Evolutionary conservation across 2,797 vertebrate genomes (phyloP), one percentile per base, ranked within the genome.

Genomic region (Brachyalestes nurse): DNA sequence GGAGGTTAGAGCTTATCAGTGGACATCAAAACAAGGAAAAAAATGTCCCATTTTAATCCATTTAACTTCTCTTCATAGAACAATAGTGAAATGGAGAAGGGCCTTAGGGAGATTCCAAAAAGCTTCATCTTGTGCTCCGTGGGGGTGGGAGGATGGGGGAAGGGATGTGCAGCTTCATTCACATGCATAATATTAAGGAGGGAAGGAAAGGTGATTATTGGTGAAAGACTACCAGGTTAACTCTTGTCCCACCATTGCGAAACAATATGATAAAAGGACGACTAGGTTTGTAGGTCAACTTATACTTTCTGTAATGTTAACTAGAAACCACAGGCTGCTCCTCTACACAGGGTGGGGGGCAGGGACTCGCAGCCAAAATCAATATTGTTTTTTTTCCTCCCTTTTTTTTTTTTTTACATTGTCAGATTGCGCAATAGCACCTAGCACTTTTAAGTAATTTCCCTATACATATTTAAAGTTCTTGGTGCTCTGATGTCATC

Each of bases 151-250:
- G 75, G 13, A 73, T 70, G 78, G 89, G 85, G 86, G 87, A 84
- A 62, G 83, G 84, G 77, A 17, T 40, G 67, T 61, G 51, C 13
- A 7, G 25, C 58, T 85, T 78, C 83, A 79, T 86, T 88, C 78
- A 87, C 83, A 84, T 87, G 88, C 78, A 83, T 84, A 79, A 84
- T 72, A 83, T 83, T 64, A 28, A 79, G 65, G 55, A 77, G 75
- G 75, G 55, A 73, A 78, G 47, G 70, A 66, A 80, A 85, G 69
- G 83, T 86, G 86, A 84, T 82, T 70, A 75, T 17, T 57, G 72
- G 78, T 81, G 57, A 79, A 71, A 80, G 77, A 65, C 53, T 62
- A 67, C 2, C 75, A 69, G 25, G 53, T 80, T 40, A 51, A 76
- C 4, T 71, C 8, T 75, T n/a, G 51, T 12, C 23, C 13, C n/a